Conservation (phyloP, 1,140 invertebrate species). For the Rhizoglyphus robini region DNA sequence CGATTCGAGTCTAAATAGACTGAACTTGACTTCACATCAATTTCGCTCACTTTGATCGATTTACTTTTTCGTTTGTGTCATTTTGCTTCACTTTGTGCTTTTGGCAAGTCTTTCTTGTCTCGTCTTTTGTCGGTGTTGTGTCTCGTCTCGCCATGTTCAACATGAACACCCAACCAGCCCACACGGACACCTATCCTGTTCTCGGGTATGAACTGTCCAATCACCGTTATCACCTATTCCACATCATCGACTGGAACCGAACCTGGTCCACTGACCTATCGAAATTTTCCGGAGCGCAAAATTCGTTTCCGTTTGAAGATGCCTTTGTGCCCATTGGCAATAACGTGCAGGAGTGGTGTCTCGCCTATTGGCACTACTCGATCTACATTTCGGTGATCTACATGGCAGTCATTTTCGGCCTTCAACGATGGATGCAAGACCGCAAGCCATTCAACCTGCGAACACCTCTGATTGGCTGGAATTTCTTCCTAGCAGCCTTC, state of each 20-base stretch:
- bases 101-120: too few relatives aligned
- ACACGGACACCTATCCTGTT: conserved; percentile 2
- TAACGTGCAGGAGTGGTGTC: neutral
- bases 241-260: neutral
- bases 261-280: neutral
- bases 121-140: too few relatives aligned
- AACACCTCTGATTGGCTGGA: conserved; percentile 6
- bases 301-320: conserved; percentile 2
- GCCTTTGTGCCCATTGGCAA: conserved; percentile 9
- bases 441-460: conserved; percentile 14
- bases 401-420: neutral
- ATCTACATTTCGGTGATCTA: conserved; percentile 5
- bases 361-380: neutral
- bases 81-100: too few relatives aligned
- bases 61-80: too few relatives aligned
- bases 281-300: conserved; percentile 4
- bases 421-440: neutral
- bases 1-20: too few relatives aligned
- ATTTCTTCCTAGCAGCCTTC: conserved; percentile 8
- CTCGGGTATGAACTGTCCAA: neutral
- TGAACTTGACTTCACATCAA: too few relatives aligned
- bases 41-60: too few relatives aligned
- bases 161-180: neutral
- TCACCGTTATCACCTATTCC: conserved; percentile 1
- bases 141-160: too few relatives aligned